These are phyloP conservation scores for Lutjanus argentimaculatus DNA, from an alignment of 2,797 vertebrate genomes.

Conservation along the genomic window DNA sequence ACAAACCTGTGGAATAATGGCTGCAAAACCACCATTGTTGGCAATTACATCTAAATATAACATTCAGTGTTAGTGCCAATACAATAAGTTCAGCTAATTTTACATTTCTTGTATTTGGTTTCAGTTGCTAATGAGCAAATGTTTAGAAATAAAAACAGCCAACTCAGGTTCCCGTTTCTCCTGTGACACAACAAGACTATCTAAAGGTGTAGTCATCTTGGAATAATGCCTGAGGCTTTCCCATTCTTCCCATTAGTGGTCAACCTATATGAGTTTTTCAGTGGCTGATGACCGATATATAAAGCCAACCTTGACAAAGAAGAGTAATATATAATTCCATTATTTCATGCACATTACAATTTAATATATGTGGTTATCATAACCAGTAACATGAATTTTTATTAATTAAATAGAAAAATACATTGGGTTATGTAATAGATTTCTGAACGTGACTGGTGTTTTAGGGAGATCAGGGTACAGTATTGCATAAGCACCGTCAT, in stretches of 20 bases:
- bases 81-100: constrained; percentile 19
- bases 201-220: neutral
- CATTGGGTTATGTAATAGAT: too few relatives aligned
- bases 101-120: neutral
- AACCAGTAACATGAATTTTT: too few relatives aligned
- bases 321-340: too few relatives aligned
- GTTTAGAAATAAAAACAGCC: constrained; percentile 8
- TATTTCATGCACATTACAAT: too few relatives aligned
- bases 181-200: neutral
- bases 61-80: neutral
- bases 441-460: too few relatives aligned
- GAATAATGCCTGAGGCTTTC: constrained; percentile 12
- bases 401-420: too few relatives aligned
- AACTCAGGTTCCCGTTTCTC: neutral
- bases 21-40: neutral
- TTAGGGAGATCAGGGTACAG: too few relatives aligned
- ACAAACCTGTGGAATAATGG: neutral
- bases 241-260: neutral
- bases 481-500: too few relatives aligned
- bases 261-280: too few relatives aligned
- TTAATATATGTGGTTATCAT: too few relatives aligned
- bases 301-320: too few relatives aligned
- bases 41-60: constrained; percentile 14
- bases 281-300: too few relatives aligned
- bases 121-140: constrained; percentile 30